A percentile compares a stretch with the other conserved stretches of the same genome.
phyloP scores from a whole-genome alignment of 1,140 invertebrate species.

The Lepidotrigona ventralis region DNA sequence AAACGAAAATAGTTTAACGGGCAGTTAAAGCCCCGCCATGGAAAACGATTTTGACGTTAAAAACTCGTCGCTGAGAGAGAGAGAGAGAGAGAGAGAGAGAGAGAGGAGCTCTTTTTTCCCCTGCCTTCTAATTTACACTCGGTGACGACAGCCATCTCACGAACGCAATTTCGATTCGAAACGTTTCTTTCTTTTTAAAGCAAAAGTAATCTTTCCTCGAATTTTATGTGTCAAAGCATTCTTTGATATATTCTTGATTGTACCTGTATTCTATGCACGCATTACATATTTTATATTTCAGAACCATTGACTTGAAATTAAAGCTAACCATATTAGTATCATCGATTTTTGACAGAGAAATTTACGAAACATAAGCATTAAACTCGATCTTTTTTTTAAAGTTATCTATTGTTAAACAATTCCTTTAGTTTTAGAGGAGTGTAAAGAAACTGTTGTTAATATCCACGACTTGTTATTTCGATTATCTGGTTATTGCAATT shows the following conservation, averaged over 20 bases:
- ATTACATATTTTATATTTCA: neutral
- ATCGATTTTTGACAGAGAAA: neutral
- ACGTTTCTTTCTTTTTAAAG: neutral
- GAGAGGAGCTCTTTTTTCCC: neutral
- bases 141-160: neutral
- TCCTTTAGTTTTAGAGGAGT: too few relatives aligned
- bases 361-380: neutral
- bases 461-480: too few relatives aligned
- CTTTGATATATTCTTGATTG: rapidly evolving
- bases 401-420: too few relatives aligned
- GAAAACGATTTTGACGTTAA: conserved; percentile 24
- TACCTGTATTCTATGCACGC: neutral
- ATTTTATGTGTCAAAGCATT: neutral
- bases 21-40: conserved; percentile 35
- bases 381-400: neutral
- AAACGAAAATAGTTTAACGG: conserved; percentile 44
- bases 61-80: neutral
- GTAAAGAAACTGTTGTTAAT: too few relatives aligned
- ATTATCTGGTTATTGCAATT: too few relatives aligned
- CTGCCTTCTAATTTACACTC: neutral
- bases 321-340: neutral
- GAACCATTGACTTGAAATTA: neutral
- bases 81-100: too few relatives aligned
- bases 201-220: neutral
- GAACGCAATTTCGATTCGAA: neutral